Evolutionary conservation across 2,113 vertebrate species (phyloP).

Genomic region (Steatornis caripensis): DNA sequence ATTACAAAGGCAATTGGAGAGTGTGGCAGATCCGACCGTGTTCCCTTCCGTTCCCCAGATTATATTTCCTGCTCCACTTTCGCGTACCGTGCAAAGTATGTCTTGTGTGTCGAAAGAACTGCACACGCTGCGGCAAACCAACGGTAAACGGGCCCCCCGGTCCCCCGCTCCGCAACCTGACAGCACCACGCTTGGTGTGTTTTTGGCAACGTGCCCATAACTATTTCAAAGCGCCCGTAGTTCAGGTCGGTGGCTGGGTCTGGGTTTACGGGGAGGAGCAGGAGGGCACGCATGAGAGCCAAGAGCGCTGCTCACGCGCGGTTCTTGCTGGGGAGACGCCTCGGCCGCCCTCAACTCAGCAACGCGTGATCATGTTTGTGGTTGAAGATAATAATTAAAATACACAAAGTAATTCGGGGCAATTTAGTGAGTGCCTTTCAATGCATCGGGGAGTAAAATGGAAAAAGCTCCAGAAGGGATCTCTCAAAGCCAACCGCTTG

Average conservation of each 20-base stretch:
- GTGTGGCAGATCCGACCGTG: not conserved
- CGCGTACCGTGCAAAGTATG: not conserved
- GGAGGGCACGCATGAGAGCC: rapidly evolving
- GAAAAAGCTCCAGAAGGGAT: not conserved
- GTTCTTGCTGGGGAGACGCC: not conserved
- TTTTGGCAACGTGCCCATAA: not conserved
- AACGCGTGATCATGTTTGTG: not conserved
- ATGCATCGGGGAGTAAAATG: not conserved
- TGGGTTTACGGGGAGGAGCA: not conserved
- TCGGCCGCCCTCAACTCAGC: not conserved
- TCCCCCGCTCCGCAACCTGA: too few species aligned
- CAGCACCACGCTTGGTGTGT: not conserved
- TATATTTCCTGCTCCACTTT: not conserved
- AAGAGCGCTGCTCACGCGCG: rapidly evolving
- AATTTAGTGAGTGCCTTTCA: slow-evolving; percentile 1
- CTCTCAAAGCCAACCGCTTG: not conserved
- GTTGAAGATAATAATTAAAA: slow-evolving; percentile 53
- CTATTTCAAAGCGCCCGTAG: not conserved
- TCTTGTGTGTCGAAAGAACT: not conserved
- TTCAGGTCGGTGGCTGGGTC: not conserved
- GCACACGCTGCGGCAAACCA: not conserved
- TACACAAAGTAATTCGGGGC: not conserved
- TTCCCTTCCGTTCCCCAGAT: not conserved
- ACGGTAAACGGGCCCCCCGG: not conserved
- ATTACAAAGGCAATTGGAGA: not conserved